These are phyloP conservation scores for Drosophila nigrodunni DNA, from an alignment of 1,140 invertebrate genomes.

Conservation along the genomic window DNA sequence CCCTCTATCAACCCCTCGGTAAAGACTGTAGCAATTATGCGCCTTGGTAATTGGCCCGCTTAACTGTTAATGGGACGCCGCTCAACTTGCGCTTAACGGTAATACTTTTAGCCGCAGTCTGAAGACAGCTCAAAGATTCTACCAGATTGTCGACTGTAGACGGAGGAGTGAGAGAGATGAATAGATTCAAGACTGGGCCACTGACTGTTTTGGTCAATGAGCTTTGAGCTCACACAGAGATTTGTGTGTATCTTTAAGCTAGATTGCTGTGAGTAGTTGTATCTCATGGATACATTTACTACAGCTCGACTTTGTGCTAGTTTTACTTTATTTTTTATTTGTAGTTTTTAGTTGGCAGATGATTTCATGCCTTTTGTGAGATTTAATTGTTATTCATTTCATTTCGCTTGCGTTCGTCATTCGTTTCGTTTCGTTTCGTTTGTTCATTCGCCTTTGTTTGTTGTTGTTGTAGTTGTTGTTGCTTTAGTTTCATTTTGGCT, in stretches of 20 bases:
- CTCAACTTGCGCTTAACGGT: constrained; percentile 75
- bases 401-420: constrained; percentile 38
- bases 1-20: constrained; percentile 25
- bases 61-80: constrained; percentile 77
- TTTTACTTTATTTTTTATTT: constrained; percentile 42
- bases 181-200: constrained; percentile 26
- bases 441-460: constrained; percentile 33
- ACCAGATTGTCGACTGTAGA: constrained; percentile 24
- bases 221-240: constrained; percentile 60
- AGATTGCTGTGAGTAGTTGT: constrained; percentile 31
- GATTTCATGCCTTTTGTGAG: constrained; percentile 80
- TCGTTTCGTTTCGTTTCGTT: constrained; percentile 16
- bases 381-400: constrained; percentile 82
- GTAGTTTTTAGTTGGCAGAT: constrained; percentile 65
- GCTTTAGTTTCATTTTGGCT: constrained; percentile 77
- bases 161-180: constrained; percentile 6
- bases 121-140: constrained; percentile 1
- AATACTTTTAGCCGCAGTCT: constrained; percentile 36
- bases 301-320: constrained; percentile 40
- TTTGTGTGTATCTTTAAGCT: constrained; percentile 43
- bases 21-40: constrained; percentile 61
- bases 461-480: constrained; percentile 33
- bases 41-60: constrained; percentile 75
- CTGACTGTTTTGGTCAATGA: constrained; percentile 75
- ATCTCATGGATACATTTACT: constrained; percentile 55